Percentiles rank a stretch among this genome's conserved stretches.
Evolutionary conservation across 2,797 vertebrate species (phyloP).

Genomic region (Pogonophryne albipinna): DNA sequence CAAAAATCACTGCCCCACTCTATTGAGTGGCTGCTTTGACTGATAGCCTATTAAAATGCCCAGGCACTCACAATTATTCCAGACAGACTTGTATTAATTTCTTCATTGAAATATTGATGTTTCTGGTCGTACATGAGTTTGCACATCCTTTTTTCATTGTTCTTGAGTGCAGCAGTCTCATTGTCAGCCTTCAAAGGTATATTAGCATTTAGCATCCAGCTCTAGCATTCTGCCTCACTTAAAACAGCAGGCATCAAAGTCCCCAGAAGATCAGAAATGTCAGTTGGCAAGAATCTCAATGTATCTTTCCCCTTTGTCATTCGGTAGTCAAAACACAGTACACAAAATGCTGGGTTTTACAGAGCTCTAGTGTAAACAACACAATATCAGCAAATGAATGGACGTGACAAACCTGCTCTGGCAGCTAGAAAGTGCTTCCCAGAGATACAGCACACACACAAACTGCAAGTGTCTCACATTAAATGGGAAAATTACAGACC

Average conservation of each 20-base stretch:
- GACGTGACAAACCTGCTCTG: slow-evolving; percentile 38
- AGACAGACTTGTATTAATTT: slow-evolving; percentile 18
- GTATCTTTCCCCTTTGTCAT: slow-evolving; percentile 20
- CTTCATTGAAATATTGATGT: slow-evolving; percentile 1
- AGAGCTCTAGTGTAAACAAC: slow-evolving; percentile 70
- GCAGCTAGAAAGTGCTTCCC: slow-evolving; percentile 30
- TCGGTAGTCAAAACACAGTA: slow-evolving; percentile 54
- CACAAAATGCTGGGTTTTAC: slow-evolving; percentile 67
- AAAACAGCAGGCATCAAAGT: slow-evolving; percentile 63
- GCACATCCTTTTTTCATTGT: slow-evolving; percentile 21
- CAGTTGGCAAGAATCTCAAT: slow-evolving; percentile 11
- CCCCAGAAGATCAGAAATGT: slow-evolving; percentile 12
- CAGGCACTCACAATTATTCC: slow-evolving; percentile 30
- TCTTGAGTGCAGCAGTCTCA: slow-evolving; percentile 17
- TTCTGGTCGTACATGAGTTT: slow-evolving; percentile 10
- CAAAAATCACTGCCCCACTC: no score
- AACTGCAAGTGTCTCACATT: slow-evolving; percentile 56
- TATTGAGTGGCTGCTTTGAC: slow-evolving; percentile 5
- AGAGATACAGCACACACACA: slow-evolving; percentile 41
- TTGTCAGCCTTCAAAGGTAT: slow-evolving; percentile 23
- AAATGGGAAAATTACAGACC: slow-evolving; percentile 46
- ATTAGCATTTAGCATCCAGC: not conserved
- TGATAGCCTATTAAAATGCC: slow-evolving; percentile 16
- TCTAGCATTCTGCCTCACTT: slow-evolving; percentile 49
- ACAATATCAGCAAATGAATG: slow-evolving; percentile 54